Conservation (phyloP, 2,113 vertebrate species). For the Elaphurus davidianus region DNA sequence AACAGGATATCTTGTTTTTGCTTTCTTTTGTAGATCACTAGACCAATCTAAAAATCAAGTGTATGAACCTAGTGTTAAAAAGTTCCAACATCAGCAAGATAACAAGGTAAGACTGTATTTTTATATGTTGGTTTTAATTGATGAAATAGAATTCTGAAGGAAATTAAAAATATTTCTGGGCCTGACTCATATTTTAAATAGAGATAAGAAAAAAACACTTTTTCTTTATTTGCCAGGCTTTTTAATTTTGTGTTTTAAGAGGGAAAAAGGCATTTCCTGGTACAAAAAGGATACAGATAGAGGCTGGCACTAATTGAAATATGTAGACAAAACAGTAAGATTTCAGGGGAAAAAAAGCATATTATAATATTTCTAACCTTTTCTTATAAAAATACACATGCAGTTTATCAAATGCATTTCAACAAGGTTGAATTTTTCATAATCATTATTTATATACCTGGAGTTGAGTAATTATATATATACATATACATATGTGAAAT, state of each 20-base stretch:
- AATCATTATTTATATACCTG: slow-evolving; percentile 1
- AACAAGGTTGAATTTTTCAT: background rate
- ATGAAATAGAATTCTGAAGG: background rate
- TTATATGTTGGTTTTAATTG: background rate
- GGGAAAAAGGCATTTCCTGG: background rate
- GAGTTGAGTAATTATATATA: background rate
- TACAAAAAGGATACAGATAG: background rate
- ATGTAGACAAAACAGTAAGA: background rate
- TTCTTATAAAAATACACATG: background rate
- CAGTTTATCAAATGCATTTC: background rate
- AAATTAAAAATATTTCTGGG: background rate
- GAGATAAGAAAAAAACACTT: background rate
- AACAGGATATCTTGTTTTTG: background rate
- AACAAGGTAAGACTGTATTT: slow-evolving; percentile 36
- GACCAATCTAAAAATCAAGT: slow-evolving; percentile 79
- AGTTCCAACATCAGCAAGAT: slow-evolving; percentile 77
- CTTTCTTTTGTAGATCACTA: slow-evolving; percentile 80
- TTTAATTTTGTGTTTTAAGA: background rate
- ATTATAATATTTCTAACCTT: background rate
- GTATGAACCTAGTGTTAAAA: slow-evolving; percentile 78
- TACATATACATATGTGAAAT: background rate
- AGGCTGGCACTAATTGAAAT: background rate
- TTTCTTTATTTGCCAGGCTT: background rate
- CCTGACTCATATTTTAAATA: background rate
- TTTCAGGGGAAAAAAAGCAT: background rate